Base-by-base conservation (phyloP, 2,797 vertebrate genomes). In the Gymnoscopelus braueri region DNA sequence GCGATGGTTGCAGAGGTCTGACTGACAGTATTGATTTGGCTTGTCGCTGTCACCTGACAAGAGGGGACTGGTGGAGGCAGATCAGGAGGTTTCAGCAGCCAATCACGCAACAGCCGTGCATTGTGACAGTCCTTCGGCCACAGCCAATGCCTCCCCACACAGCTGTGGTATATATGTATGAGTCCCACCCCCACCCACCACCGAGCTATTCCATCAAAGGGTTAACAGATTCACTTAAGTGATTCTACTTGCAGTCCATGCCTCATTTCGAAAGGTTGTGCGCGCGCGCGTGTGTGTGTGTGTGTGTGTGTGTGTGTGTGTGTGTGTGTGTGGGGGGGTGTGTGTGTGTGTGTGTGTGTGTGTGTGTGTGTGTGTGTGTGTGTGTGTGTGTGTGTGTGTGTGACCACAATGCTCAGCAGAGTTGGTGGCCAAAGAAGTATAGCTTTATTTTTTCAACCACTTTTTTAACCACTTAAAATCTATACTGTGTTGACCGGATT, bases 21-120 rank as follows among this genome's bases (percentile, higher is more conserved):
- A 91, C 84, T 87, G 87, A 88, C 89, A 84, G 79, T 82, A 83
- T 86, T 87, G 87, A 88, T 90, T 81, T 69, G 72, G 72, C 67
- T 5, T 63, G 85, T 90, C 79, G 81, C 68, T 71, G 78, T 87
- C 89, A 88, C 83, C 88, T 90, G 87, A 89, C 72, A 53, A 61
- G 63, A 66, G 55, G 69, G 67, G 84, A 91, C 80, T 90, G 90
- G 89, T 89, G 86, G 85, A 89, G 84, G 82, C 68, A 5, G 82
- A 91, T 92, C 91, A 92, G 91, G 87, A 92, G 91, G 89, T 92
- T 92, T 67, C 11, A 83, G 61, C 72, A 71, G 78, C 90, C 89
- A 90, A 89, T 91, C 72, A 14, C 63, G 13, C 72, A 57, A 48
- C 59, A 9, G 78, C 67, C 39, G 15, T 50, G 66, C 58, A 15